phyloP scores from a whole-genome alignment of 2,113 vertebrate genomes.

The Alligator sinensis region DNA sequence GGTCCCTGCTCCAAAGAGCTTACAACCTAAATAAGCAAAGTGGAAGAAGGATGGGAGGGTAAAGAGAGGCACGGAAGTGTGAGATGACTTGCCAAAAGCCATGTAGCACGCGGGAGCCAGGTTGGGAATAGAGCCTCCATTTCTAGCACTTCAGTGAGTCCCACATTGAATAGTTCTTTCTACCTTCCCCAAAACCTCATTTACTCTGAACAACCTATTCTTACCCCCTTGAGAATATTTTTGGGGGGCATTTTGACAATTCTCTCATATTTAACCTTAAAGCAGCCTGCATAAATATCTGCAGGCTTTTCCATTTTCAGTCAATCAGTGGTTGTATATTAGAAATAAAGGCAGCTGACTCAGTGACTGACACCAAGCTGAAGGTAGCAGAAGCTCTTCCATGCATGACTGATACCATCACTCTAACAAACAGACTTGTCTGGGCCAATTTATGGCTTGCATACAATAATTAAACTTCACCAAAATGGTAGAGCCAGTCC shows the following conservation, averaged over 20 bases:
- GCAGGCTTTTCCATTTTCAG: neutral
- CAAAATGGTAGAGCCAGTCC: conserved; percentile 57
- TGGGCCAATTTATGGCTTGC: conserved; percentile 45
- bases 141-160: fast-evolving
- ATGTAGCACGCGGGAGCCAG: neutral
- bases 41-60: neutral
- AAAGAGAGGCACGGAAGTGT: too few relatives aligned
- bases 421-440: conserved; percentile 50
- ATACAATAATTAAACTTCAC: conserved; percentile 72
- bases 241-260: neutral
- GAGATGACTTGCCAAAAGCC: neutral
- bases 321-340: neutral
- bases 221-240: neutral
- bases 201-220: neutral
- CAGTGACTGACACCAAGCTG: conserved; percentile 1
- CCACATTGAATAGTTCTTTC: neutral
- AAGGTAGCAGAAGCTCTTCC: conserved; percentile 25
- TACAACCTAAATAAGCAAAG: neutral
- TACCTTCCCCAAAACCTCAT: neutral
- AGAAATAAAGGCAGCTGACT: neutral
- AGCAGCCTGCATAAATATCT: fast-evolving
- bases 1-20: neutral
- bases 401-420: fast-evolving
- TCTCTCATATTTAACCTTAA: neutral
- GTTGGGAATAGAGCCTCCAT: neutral